Evolutionary conservation across 2,888 invertebrate species (phyloP), one percentile per base, ranked within the genome.

Genomic region (Microdon myrmicae): DNA sequence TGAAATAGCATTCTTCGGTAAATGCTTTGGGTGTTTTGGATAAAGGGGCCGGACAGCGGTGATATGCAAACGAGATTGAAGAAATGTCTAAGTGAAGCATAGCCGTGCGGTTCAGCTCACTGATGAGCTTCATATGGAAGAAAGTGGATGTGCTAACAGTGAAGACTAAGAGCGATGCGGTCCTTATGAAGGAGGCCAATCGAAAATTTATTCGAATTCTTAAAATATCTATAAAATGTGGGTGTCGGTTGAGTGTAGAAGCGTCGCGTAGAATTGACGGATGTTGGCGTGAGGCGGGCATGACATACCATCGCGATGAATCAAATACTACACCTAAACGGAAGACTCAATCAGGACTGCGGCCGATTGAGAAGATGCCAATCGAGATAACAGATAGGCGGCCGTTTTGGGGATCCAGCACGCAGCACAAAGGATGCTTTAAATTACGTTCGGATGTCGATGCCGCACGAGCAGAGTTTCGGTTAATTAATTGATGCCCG

Each of bases 301-400:
- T 41, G 45, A 43, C 58, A 64, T 64, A 53, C 58, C 31, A 58
- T 47, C 39, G 51, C 23, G 32, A 32, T 64, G 64, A 64, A 58
- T 64, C 51, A 34, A 58, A 53, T 19, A 22, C 22, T 51, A 32
- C 45, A 54, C 47, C 54, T 51, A 41, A 35, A 51, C 45, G 25
- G 45, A 51, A 64, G 48, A 58, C 43, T 58, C 47, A 64, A 64
- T 64, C 64, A 64, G 47, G 51, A 58, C 44, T 28, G 17, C 20
- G 17, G 12, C 13, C 41, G 71, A 73, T 74, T 69, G 70, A 67
- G 68, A 67, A 74, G 76, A 75, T 76, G 69, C 73, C 70, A 73
- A 70, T 68, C 48, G 48, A 71, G 75, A 75, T 75, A 75, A 75
- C 59, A 71, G 69, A 71, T 75, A 74, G 75, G 74, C 76, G 76